Evolutionary conservation across 2,797 vertebrate genomes (phyloP).

Genomic region (Pseudomugil tenellus): DNA sequence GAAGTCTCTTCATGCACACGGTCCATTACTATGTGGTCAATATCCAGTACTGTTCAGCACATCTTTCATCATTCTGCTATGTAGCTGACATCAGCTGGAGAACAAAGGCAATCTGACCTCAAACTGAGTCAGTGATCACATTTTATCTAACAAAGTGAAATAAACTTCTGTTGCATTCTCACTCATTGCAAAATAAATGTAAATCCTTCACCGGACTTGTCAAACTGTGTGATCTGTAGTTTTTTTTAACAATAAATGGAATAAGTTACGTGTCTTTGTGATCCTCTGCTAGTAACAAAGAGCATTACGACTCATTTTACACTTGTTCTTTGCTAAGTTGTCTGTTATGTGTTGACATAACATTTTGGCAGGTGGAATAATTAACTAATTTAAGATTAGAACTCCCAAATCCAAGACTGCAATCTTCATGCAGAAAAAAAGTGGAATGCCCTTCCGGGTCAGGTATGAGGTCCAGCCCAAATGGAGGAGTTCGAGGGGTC

Average conservation of each 20-base stretch:
- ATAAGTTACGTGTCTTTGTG: too few species aligned
- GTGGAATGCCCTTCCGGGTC: too few species aligned
- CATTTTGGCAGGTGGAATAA: too few species aligned
- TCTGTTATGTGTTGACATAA: too few species aligned
- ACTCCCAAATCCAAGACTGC: too few species aligned
- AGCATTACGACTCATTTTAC: too few species aligned
- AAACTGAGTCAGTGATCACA: constrained; percentile 11
- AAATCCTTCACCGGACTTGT: neutral
- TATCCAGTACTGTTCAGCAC: constrained; percentile 28
- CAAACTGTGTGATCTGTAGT: neutral
- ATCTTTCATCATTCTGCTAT: constrained; percentile 37
- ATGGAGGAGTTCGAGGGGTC: too few species aligned
- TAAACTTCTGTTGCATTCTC: neutral
- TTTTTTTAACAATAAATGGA: neutral
- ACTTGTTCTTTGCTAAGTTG: too few species aligned
- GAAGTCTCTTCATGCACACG: constrained; percentile 41
- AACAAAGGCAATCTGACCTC: constrained; percentile 35
- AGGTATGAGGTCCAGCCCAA: too few species aligned
- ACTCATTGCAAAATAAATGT: neutral
- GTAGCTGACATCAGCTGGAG: constrained; percentile 32
- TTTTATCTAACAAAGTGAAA: constrained; percentile 13
- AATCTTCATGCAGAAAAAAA: too few species aligned
- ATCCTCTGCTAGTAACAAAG: too few species aligned
- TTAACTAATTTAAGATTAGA: too few species aligned
- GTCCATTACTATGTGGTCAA: constrained; percentile 57